A percentile compares a stretch with the other conserved stretches of the same genome.
Evolutionary conservation across 2,888 invertebrate genomes (phyloP).

Genomic region (Empis stercorea): DNA sequence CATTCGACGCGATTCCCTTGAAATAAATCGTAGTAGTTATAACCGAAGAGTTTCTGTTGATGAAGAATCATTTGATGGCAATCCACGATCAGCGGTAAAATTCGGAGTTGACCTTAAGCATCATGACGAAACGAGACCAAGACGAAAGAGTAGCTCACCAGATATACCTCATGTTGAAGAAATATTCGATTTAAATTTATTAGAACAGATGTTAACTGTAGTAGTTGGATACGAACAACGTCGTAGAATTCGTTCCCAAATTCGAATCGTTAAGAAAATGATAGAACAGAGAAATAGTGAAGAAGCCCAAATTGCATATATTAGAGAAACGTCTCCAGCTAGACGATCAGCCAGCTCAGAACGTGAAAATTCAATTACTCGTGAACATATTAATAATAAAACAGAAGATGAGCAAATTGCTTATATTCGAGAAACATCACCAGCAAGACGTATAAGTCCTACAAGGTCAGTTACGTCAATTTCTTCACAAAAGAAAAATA

Average conservation of each 20-base stretch:
- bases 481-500: constrained; percentile 9
- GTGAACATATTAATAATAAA: not conserved
- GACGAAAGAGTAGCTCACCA: constrained; percentile 37
- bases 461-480: constrained; percentile 4
- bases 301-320: not conserved
- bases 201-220: constrained; percentile 63
- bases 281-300: constrained; percentile 30
- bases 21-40: constrained; percentile 28
- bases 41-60: constrained; percentile 28
- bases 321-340: not conserved
- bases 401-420: not conserved
- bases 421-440: not conserved
- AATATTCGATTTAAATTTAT: constrained; percentile 53
- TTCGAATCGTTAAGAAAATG: constrained; percentile 55
- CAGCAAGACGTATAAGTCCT: not conserved
- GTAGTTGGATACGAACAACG: constrained; percentile 65
- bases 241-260: constrained; percentile 62
- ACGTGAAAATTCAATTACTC: not conserved
- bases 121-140: constrained; percentile 39
- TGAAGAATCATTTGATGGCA: constrained; percentile 33
- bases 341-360: constrained; percentile 2
- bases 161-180: constrained; percentile 51
- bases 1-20: constrained; percentile 30
- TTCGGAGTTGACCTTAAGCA: constrained; percentile 54
- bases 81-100: constrained; percentile 44